Evolutionary conservation across 2,888 invertebrate species (phyloP), one percentile per base, ranked within the genome.

Genomic region (Ormyrus labotus): DNA sequence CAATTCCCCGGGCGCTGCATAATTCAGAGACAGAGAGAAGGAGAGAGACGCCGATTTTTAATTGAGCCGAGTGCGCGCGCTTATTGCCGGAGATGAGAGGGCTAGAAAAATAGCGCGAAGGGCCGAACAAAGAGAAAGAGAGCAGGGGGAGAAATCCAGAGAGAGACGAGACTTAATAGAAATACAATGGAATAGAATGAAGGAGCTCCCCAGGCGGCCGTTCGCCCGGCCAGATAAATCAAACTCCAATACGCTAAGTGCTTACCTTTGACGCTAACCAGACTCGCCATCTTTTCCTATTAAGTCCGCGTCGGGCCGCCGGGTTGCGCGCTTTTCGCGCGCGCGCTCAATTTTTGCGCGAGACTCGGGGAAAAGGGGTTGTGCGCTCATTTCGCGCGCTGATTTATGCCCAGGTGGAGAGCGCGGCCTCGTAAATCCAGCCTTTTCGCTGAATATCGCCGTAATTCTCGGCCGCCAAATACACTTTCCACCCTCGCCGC

Each of bases 171-270:
- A 70, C 73, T 78, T 88, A 89, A 90, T 90, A 89, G 88, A 89
- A 89, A 88, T 87, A 89, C 90, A 90, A 90, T 90, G 86, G 88
- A 86, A 82, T 81, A 85, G 81, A 84, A 86, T 85, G 81, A 83
- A 85, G 85, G 86, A 83, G 85, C 85, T 89, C 89, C 89, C 89
- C 85, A 86, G 87, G 85, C 87, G 87, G 86, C 85, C 85, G 87
- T 89, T 89, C 86, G 87, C 85, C 86, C 83, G 85, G 86, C 84
- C 87, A 88, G 87, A 90, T 91, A 91, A 90, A 91, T 91, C 90
- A 91, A 90, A 90, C 89, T 89, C 88, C 89, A 91, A 91, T 91
- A 91, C 89, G 90, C 88, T 90, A 91, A 91, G 91, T 90, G 90
- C 90, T 91, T 64, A 65, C 85, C 87, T 85, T 85, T 88, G 90